Evolutionary conservation across 1,140 invertebrate genomes (phyloP).

Genomic region (Euura lappo): DNA sequence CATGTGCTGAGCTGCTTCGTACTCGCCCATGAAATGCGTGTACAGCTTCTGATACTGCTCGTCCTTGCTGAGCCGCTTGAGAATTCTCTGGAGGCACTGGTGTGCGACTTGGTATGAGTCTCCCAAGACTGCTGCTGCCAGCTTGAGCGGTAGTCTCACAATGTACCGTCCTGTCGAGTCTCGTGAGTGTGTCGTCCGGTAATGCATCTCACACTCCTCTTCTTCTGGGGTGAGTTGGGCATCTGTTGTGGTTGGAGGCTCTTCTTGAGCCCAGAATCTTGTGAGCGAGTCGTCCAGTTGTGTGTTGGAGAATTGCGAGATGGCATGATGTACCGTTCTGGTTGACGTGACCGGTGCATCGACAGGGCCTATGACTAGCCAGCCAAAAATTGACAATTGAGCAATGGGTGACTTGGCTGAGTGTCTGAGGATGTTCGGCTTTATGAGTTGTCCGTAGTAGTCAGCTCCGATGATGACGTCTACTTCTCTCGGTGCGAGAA

Average conservation of each 20-base stretch:
- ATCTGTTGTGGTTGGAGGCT: neutral
- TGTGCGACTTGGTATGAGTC: constrained; percentile 11
- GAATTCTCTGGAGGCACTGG: neutral
- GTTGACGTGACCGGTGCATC: no score
- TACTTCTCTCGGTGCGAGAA: no score
- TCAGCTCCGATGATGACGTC: no score
- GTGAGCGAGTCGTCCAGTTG: constrained; percentile 14
- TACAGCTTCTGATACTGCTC: constrained; percentile 11
- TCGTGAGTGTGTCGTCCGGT: constrained; percentile 4
- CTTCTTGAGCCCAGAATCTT: constrained; percentile 27
- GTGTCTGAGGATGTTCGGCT: no score
- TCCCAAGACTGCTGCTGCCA: neutral
- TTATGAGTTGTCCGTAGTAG: no score
- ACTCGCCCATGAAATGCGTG: constrained; percentile 23
- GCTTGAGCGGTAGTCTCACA: constrained; percentile 8
- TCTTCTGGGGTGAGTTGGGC: constrained; percentile 18
- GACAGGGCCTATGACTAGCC: no score
- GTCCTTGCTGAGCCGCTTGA: neutral
- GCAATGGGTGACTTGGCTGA: no score
- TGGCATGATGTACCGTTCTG: no score
- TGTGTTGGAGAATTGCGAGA: neutral
- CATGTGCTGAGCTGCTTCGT: constrained; percentile 23
- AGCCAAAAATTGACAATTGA: no score
- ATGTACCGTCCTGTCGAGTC: constrained; percentile 11
- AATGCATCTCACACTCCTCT: constrained; percentile 6